A percentile compares a stretch with the other conserved stretches of the same genome.
phyloP scores from a whole-genome alignment of 2,888 invertebrate genomes.

The Ephialtes manifestator region DNA sequence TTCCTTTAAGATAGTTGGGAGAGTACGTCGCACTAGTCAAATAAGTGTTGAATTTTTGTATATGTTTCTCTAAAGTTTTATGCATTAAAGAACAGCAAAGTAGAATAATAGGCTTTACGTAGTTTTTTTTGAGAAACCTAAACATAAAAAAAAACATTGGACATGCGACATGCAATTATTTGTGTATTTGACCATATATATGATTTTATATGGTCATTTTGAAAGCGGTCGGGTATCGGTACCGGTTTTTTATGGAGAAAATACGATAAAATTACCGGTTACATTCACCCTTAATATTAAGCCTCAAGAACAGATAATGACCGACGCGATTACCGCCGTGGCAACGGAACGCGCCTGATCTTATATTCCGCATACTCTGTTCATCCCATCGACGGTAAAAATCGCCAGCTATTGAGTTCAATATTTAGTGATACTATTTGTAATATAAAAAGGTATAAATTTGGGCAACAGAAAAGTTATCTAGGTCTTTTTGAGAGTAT shows the following conservation, averaged over 20 bases:
- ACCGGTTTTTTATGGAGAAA: not conserved
- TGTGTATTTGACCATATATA: too few relatives aligned
- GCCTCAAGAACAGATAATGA: constrained; percentile 3
- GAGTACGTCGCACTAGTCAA: too few relatives aligned
- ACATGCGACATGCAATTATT: too few relatives aligned
- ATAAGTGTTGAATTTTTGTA: too few relatives aligned
- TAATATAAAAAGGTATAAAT: too few relatives aligned
- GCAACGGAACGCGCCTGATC: constrained; percentile 73
- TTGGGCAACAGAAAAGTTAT: too few relatives aligned
- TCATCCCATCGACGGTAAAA: constrained; percentile 69
- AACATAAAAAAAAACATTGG: not conserved
- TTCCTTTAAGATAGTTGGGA: not conserved
- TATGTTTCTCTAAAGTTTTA: not conserved
- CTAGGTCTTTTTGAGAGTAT: too few relatives aligned
- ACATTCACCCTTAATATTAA: not conserved
- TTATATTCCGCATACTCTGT: constrained; percentile 72
- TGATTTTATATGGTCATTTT: too few relatives aligned
- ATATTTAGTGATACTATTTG: constrained; percentile 52
- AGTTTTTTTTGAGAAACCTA: not conserved
- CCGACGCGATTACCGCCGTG: constrained; percentile 63
- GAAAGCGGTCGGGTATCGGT: not conserved
- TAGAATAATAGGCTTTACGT: not conserved
- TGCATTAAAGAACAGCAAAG: not conserved
- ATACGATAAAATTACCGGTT: too few relatives aligned
- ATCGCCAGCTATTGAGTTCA: constrained; percentile 75